A percentile compares a stretch with the other conserved stretches of the same genome.
phyloP scores from a whole-genome alignment of 2,888 invertebrate species.

The Glyphotaelius pellucidus region DNA sequence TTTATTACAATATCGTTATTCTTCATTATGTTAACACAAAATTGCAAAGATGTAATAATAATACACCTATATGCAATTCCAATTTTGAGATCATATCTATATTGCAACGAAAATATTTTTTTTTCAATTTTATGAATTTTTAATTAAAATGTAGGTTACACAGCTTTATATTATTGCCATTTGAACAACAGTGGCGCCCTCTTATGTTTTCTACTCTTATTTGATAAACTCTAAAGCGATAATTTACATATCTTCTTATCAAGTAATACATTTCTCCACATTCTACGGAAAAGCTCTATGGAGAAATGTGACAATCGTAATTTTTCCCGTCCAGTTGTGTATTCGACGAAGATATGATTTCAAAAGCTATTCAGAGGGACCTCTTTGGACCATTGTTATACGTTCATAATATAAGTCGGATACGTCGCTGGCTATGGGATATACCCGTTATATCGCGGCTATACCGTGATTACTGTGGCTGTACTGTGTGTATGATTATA shows the following conservation, averaged over 20 bases:
- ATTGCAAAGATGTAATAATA: no score
- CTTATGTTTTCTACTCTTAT: no score
- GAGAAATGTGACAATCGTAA: not conserved
- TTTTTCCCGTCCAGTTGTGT: constrained; percentile 23
- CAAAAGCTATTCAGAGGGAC: constrained; percentile 53
- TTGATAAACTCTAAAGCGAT: no score
- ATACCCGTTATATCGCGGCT: not conserved
- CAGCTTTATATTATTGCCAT: no score
- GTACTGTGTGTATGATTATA: not conserved
- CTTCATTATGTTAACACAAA: no score
- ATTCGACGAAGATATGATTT: constrained; percentile 55
- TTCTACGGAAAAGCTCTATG: not conserved
- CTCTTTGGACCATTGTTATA: constrained; percentile 51
- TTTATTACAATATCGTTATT: no score
- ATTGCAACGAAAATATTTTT: no score
- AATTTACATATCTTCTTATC: not conserved
- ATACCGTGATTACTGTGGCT: not conserved
- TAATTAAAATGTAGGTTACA: no score
- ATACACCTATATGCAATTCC: no score
- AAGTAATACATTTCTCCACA: not conserved
- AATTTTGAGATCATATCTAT: no score
- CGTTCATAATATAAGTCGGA: constrained; percentile 51
- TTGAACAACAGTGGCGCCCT: no score
- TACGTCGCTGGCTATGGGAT: constrained; percentile 6
- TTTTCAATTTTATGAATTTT: no score